A percentile compares a stretch with the other conserved stretches of the same genome.
Conservation (phyloP, 2,888 invertebrate species). For the Spodoptera littoralis region DNA sequence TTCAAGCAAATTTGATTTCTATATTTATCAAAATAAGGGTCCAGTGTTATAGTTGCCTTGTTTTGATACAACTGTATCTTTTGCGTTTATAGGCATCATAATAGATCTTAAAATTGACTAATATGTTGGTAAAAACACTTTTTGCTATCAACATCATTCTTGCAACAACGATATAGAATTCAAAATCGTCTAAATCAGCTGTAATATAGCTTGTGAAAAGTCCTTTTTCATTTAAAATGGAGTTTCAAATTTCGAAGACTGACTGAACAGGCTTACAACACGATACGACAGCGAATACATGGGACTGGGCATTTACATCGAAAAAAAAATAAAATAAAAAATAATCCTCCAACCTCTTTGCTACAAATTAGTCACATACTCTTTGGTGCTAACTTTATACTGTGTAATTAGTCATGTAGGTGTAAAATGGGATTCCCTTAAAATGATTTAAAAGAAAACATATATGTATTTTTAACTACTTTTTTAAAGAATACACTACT, state of each 20-base stretch:
- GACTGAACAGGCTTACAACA: slow-evolving; percentile 57
- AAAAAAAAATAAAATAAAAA: slow-evolving; percentile 38
- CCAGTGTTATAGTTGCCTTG: too few relatives aligned
- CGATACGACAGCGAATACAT: slow-evolving; percentile 61
- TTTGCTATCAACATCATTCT: too few relatives aligned
- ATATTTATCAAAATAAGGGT: too few relatives aligned
- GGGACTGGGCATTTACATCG: slow-evolving; percentile 49
- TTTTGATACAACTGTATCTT: too few relatives aligned
- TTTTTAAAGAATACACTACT: neutral
- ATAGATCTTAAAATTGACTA: too few relatives aligned
- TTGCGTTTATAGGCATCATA: too few relatives aligned
- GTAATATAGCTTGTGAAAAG: too few relatives aligned
- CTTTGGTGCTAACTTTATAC: slow-evolving; percentile 60
- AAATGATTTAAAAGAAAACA: neutral
- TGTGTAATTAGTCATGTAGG: slow-evolving; percentile 51
- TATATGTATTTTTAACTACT: neutral
- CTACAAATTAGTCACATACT: slow-evolving; percentile 57
- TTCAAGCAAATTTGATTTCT: too few relatives aligned
- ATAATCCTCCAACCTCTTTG: slow-evolving; percentile 47
- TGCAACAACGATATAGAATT: too few relatives aligned
- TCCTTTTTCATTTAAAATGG: too few relatives aligned
- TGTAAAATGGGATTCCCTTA: slow-evolving; percentile 37
- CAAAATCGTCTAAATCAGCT: too few relatives aligned
- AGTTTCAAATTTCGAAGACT: slow-evolving; percentile 45
- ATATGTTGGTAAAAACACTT: too few relatives aligned